A percentile compares a stretch with the other conserved stretches of the same genome.
phyloP scores from a whole-genome alignment of 2,797 vertebrate species.

The Gila robusta region DNA sequence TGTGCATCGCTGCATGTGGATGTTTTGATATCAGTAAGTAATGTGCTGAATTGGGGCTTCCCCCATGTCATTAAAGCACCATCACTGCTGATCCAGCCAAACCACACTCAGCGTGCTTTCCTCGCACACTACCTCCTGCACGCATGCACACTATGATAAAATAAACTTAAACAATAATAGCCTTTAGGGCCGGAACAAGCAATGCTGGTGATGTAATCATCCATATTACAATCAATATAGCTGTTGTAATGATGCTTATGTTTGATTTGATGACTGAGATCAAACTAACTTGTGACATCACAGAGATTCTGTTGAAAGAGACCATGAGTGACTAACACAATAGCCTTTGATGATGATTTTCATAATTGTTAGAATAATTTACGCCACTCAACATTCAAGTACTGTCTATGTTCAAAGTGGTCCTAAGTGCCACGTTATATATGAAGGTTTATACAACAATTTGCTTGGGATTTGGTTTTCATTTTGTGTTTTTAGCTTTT shows the following conservation, averaged over 20 bases:
- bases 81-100: slow-evolving; percentile 29
- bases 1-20: not conserved
- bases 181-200: not conserved
- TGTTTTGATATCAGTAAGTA: slow-evolving; percentile 34
- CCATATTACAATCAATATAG: not conserved
- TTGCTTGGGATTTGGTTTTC: not conserved
- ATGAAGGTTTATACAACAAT: not conserved
- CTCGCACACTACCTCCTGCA: not conserved
- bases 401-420: not conserved
- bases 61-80: slow-evolving; percentile 37
- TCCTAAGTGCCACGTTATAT: not conserved
- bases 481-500: not conserved
- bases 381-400: not conserved
- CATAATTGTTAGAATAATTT: slow-evolving; percentile 17
- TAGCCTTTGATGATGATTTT: slow-evolving; percentile 26
- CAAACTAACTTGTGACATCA: slow-evolving; percentile 5
- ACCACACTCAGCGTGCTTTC: slow-evolving; percentile 8
- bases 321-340: not conserved
- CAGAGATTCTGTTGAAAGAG: slow-evolving; percentile 17
- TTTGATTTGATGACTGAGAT: not conserved
- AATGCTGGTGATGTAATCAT: slow-evolving; percentile 1
- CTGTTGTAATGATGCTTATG: slow-evolving; percentile 13
- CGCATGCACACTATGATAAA: not conserved
- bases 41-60: slow-evolving; percentile 33
- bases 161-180: slow-evolving; percentile 17